Percentiles rank a stretch among this genome's conserved stretches.
Conservation (phyloP, 1,140 invertebrate genomes). For the Temnothorax longispinosus region DNA sequence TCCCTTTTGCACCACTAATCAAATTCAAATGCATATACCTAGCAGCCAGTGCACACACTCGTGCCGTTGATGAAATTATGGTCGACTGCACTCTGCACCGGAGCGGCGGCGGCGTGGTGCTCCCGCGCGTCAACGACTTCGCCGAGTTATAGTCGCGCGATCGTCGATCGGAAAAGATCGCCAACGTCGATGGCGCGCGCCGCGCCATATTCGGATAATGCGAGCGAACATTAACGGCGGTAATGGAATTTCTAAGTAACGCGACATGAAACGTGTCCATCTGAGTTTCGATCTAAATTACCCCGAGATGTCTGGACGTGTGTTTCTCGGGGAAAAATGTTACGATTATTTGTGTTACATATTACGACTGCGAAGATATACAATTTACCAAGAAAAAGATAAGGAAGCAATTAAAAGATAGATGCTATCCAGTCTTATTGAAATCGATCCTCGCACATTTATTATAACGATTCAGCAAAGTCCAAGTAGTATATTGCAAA, state of each 20-base stretch:
- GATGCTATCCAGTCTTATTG: neutral
- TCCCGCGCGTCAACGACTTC: constrained; percentile 54
- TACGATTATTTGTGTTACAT: neutral
- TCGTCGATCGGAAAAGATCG: constrained; percentile 55
- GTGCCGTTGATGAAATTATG: constrained; percentile 83
- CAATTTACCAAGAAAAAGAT: neutral
- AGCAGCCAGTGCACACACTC: constrained; percentile 77
- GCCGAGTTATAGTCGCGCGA: constrained; percentile 55
- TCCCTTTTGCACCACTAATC: constrained; percentile 80
- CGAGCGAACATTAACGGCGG: constrained; percentile 31
- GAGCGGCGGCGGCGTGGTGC: neutral
- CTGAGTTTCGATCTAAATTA: constrained; percentile 19
- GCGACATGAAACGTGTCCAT: constrained; percentile 34
- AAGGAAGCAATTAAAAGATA: neutral
- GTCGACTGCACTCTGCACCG: constrained; percentile 81
- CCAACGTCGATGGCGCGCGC: constrained; percentile 37
- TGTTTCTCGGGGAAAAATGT: neutral
- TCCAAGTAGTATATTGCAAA: neutral
- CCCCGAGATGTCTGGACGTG: neutral
- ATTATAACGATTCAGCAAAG: neutral
- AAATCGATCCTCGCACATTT: neutral
- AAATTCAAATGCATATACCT: constrained; percentile 83
- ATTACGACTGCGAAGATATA: neutral
- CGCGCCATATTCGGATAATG: constrained; percentile 43
- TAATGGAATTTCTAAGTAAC: constrained; percentile 56